Evolutionary conservation across 2,888 invertebrate genomes (phyloP), one percentile per base, ranked within the genome.

Genomic region (Fragum fragum): DNA sequence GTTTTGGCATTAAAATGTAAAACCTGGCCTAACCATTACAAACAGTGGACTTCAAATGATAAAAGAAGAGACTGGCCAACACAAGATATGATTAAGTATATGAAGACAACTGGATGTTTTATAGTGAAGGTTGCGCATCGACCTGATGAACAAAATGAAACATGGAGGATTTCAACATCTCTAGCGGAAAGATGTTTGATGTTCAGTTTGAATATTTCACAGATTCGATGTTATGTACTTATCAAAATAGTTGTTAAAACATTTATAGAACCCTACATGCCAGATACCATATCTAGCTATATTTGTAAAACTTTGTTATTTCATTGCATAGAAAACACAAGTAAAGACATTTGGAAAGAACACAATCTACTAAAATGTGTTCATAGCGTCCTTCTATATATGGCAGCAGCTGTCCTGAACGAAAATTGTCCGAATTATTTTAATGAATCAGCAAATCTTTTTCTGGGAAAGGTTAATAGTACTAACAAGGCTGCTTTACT

Each of bases 231-330:
- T 36, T 36, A 36, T 9, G 32, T 36, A 36, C 32, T 36, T 36
- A 3, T 36, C 32, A 36, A 36, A 36, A 36, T 36, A 9, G 9
- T 36, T 9, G 32, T 36, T 3, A 36, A 36, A 36, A 36, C 32
- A 36, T 36, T 76, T 47, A 47, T 29, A 18, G 47, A 14, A 18
- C 61, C 61, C 18, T 5, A 29, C n/a, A 42, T 70, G 42, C 26
- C 28, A 11, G 61, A 76, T 23, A 29, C 16, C 7, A 47, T 76
- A 47, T 76, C 76, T 21, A 75, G 75, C 39, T 75, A 68, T 39
- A 32, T 55, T 29, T 75, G 75, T 68, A 75, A 75, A 55, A 76
- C 61, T 3, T 7, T 21, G 52, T 47, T 52, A n/a, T 71, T 76
- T 32, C 32, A 70, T n/a, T 76, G 76, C 52, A 76, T 61, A 21